These are phyloP conservation scores for Phyllotis vaccarum DNA, from an alignment of 2,797 vertebrate genomes.

Conservation along the genomic window DNA sequence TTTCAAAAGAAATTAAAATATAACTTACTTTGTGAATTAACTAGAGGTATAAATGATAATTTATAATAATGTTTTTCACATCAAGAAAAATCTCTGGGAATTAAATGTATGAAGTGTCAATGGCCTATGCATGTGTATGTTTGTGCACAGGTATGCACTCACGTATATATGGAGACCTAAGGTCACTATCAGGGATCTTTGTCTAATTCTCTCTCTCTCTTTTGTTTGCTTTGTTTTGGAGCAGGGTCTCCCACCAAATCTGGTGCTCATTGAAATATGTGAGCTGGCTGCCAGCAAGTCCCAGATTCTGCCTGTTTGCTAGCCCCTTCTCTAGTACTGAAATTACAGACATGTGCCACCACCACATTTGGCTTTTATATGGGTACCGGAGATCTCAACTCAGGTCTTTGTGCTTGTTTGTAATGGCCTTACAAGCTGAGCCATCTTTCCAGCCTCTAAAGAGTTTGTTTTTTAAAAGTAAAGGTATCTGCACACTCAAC, in stretches of 20 bases:
- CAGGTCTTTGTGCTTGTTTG: not conserved
- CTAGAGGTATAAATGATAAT: not conserved
- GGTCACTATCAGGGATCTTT: not conserved
- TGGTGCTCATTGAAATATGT: not conserved
- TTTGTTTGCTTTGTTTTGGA: not conserved
- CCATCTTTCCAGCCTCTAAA: not conserved
- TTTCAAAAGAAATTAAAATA: slow-evolving; percentile 23
- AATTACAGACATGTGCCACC: not conserved
- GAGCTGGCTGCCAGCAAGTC: not conserved
- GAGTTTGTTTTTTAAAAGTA: slow-evolving; percentile 13
- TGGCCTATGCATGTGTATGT: not conserved
- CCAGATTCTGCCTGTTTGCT: not conserved
- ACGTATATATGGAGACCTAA: not conserved
- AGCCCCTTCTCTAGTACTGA: not conserved
- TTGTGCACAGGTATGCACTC: not conserved
- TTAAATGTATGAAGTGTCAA: not conserved
- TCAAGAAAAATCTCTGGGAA: slow-evolving; percentile 49
- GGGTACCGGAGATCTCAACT: not conserved
- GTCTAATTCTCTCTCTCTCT: not conserved
- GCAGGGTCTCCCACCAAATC: not conserved
- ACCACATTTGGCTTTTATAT: not conserved
- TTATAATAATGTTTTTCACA: slow-evolving; percentile 34
- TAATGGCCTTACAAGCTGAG: not conserved
- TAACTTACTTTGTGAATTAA: slow-evolving; percentile 50
- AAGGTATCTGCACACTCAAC: slow-evolving; percentile 29